phyloP scores from a whole-genome alignment of 2,113 vertebrate genomes.

The Mastomys coucha region DNA sequence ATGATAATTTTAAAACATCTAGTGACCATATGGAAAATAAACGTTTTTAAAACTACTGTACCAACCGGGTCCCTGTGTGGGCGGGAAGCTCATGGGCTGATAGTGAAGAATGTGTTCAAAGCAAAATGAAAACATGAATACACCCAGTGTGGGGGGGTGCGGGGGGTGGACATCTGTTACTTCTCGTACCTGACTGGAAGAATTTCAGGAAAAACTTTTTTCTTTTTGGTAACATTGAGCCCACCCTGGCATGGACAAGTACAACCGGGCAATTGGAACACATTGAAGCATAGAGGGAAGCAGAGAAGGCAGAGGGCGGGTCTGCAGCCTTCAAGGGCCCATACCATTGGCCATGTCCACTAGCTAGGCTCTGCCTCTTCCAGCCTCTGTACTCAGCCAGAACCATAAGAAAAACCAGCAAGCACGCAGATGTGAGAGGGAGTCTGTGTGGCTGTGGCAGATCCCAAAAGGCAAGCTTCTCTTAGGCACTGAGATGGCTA shows the following conservation, averaged over 20 bases:
- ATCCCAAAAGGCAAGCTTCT: not conserved
- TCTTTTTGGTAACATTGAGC: not conserved
- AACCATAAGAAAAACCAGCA: not conserved
- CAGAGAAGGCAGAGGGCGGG: too few relatives aligned
- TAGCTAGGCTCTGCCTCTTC: not conserved
- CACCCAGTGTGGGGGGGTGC: too few relatives aligned
- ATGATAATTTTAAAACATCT: not conserved
- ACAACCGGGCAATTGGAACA: accelerated
- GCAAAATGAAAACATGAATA: not conserved
- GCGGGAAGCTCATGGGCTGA: not conserved
- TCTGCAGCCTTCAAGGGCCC: not conserved
- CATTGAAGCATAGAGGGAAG: accelerated
- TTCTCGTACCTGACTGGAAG: not conserved
- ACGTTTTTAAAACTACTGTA: not conserved
- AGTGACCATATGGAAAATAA: not conserved
- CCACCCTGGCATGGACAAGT: not conserved
- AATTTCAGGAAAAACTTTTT: not conserved
- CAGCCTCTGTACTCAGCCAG: not conserved
- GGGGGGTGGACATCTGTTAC: not conserved
- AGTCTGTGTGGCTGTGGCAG: not conserved
- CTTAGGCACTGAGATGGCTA: not conserved
- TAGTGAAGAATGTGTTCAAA: not conserved
- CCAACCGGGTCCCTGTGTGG: not conserved
- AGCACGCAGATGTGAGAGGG: accelerated
- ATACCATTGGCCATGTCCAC: not conserved